These are phyloP conservation scores for Scaptodrosophila lebanonensis DNA, from an alignment of 1,140 invertebrate species.

Conservation along the genomic window DNA sequence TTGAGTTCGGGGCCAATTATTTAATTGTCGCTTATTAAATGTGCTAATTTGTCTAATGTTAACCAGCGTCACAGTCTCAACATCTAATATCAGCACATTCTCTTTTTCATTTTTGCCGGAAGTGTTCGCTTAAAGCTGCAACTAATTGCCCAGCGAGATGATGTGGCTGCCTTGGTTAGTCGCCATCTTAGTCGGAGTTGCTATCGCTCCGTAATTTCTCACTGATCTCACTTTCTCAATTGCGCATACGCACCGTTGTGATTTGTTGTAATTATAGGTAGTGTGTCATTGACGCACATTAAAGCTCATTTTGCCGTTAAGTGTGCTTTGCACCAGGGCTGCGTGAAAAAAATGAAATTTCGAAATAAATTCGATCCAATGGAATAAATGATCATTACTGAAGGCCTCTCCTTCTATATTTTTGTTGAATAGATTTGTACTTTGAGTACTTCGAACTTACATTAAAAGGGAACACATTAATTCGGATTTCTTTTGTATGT, in stretches of 20 bases:
- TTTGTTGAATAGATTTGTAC: too few species aligned
- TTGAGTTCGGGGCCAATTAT: slow-evolving; percentile 44
- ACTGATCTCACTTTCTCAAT: slow-evolving; percentile 21
- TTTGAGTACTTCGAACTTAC: too few species aligned
- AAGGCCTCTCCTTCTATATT: too few species aligned
- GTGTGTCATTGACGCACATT: neutral
- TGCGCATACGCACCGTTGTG: slow-evolving; percentile 15
- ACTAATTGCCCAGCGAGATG: slow-evolving; percentile 42
- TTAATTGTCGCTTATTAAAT: slow-evolving; percentile 66
- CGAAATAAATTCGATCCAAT: too few species aligned
- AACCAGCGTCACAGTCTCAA: too few species aligned
- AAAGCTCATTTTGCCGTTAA: too few species aligned
- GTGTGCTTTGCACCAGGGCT: too few species aligned
- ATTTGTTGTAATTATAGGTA: too few species aligned
- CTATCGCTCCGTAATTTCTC: neutral
- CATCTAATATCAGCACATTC: slow-evolving; percentile 5
- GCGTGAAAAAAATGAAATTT: too few species aligned
- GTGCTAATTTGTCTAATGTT: slow-evolving; percentile 70
- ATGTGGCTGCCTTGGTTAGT: slow-evolving; percentile 34
- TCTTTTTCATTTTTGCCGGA: slow-evolving; percentile 39
- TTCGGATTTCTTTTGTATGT: too few species aligned
- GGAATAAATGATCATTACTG: too few species aligned
- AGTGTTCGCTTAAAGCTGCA: slow-evolving; percentile 54
- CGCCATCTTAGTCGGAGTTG: neutral
- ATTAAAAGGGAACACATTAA: too few species aligned